Base-by-base conservation (phyloP, 2,797 vertebrate genomes). In the Gymnoscopelus braueri region DNA sequence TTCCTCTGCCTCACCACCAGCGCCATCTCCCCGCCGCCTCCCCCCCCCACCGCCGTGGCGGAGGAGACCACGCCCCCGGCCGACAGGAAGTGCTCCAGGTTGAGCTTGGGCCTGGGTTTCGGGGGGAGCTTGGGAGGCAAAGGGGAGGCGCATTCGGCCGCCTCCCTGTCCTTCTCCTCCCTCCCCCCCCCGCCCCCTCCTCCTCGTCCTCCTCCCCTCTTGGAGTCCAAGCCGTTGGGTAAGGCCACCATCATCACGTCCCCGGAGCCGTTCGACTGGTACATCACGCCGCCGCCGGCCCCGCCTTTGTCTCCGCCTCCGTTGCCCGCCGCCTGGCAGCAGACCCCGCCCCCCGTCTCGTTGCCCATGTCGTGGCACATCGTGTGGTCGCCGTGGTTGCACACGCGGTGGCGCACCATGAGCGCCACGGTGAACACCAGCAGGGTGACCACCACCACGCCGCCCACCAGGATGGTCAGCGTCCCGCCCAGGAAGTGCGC, bases 401-500 rank as follows among this genome's bases (percentile, higher is more conserved):
- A 96, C 26, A 95, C 94, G 4, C 96, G 94, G 82, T 96, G 95
- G 75, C 95, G 94, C 72, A 97, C 95, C 95, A 97, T 96, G 88
- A 97, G 94, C 49, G 93, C 95, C 72, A 97, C 95, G 0, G 95
- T 96, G 87, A 97, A 98, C 79, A 98, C 95, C 66, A 98, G 93
- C 63, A 98, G 80, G 48, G 95, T 95, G 48, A 95, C 96, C 14
- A 97, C 96, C 1, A 97, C 94, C 44, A 97, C 92, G 0, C 96
- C 96, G 0, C 96, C 96, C 2, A 97, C 95, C 10, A 96, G 89
- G 75, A 98, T 95, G 0, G 96, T 97, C 85, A 97, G 92, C 0
- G 96, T 97, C 54, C 96, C 96, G 0, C 96, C 96, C 77, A 97
- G 89, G 91, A 97, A 96, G 60, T 96, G 96, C 67, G 95, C 96